Evolutionary conservation across 2,797 vertebrate species (phyloP).

Genomic region (Squalus acanthias): DNA sequence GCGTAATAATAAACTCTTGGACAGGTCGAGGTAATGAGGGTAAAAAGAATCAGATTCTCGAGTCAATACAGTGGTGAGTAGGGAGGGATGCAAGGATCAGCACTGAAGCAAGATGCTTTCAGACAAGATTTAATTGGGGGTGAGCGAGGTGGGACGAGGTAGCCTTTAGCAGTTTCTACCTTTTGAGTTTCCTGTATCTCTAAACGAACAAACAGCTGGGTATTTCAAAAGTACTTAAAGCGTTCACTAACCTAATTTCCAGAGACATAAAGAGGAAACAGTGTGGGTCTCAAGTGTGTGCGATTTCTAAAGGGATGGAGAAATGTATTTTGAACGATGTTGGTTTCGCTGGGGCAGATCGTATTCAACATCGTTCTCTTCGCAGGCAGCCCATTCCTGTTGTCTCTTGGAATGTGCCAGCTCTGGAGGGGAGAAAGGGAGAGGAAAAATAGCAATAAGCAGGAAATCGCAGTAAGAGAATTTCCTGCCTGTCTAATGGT

Average conservation of each 20-base stretch:
- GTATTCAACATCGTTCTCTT: neutral
- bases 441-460: neutral
- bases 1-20: neutral
- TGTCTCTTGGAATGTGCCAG: neutral
- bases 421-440: neutral
- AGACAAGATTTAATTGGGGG: neutral
- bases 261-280: neutral
- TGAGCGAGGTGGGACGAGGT: neutral
- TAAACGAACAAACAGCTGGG: neutral
- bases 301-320: neutral
- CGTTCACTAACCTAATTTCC: neutral
- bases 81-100: neutral
- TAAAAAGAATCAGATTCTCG: no score
- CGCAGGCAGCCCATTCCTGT: no score
- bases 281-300: neutral
- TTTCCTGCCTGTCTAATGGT: neutral
- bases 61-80: neutral
- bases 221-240: neutral
- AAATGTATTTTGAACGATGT: neutral
- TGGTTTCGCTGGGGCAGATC: neutral
- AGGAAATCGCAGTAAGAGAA: neutral
- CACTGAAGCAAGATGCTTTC: neutral
- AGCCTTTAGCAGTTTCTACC: neutral
- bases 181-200: neutral
- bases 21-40: neutral